These are phyloP conservation scores for Lepilemur septentrionalis DNA, from an alignment of 2,797 vertebrate species.

Conservation along the genomic window DNA sequence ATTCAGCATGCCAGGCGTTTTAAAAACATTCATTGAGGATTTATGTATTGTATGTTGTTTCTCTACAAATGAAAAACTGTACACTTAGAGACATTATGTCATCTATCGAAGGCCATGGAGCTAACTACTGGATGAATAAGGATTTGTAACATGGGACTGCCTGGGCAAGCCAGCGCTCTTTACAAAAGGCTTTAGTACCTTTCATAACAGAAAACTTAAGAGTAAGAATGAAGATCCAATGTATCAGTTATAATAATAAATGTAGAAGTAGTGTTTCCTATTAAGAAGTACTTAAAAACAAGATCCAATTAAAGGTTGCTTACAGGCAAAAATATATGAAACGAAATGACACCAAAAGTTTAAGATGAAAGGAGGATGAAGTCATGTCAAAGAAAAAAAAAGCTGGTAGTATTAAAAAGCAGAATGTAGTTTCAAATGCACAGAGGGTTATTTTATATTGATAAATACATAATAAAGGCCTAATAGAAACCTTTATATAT, in stretches of 20 bases:
- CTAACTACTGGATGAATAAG: not conserved
- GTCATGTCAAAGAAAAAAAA: not conserved
- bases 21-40: not conserved
- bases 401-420: not conserved
- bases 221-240: constrained; percentile 12
- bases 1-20: not conserved
- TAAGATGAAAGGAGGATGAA: constrained; percentile 29
- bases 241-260: not conserved
- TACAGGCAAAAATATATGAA: not conserved
- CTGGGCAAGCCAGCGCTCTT: not conserved
- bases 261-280: not conserved
- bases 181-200: not conserved
- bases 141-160: not conserved
- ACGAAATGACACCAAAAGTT: not conserved
- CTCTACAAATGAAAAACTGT: not conserved
- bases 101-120: not conserved
- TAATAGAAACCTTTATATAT: not conserved
- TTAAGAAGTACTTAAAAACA: not conserved
- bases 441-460: constrained; percentile 16
- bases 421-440: not conserved
- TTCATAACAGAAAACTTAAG: not conserved
- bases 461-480: not conserved
- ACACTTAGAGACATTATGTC: not conserved
- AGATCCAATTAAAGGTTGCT: not conserved
- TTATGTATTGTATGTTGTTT: not conserved